Evolutionary conservation across 2,888 invertebrate genomes (phyloP).

Genomic region (Sesamia inferens): DNA sequence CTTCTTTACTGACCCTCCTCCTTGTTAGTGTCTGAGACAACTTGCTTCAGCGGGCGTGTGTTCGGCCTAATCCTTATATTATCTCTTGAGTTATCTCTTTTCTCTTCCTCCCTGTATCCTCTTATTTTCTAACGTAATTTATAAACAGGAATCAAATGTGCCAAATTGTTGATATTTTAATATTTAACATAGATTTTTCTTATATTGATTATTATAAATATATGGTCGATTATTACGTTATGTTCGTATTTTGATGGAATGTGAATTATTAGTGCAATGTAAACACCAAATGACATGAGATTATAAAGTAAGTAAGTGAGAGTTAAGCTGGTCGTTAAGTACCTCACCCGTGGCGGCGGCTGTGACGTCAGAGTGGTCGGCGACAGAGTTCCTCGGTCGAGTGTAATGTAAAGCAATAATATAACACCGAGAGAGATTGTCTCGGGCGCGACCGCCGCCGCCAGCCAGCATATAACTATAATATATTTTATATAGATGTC

Average conservation of each 20-base stretch:
- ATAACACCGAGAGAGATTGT: conserved; percentile 9
- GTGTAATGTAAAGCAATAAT: conserved; percentile 53
- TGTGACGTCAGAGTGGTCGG: conserved; percentile 40
- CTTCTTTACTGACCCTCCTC: background rate
- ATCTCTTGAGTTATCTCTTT: conserved; percentile 47
- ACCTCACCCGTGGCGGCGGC: conserved; percentile 53
- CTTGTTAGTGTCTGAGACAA: conserved; percentile 40
- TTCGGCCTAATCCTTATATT: conserved; percentile 58
- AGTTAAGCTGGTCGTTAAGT: conserved; percentile 66
- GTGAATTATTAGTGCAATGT: conserved; percentile 79
- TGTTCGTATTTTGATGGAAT: conserved; percentile 69
- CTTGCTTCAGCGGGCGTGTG: conserved; percentile 52
- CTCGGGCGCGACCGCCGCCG: conserved; percentile 24
- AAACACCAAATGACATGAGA: conserved; percentile 83
- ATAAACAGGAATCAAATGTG: conserved; percentile 85
- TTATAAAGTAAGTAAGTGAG: conserved; percentile 69
- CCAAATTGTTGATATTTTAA: conserved; percentile 87
- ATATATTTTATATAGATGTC: conserved; percentile 89
- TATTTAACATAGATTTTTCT: conserved; percentile 74
- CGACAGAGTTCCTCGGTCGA: conserved; percentile 21
- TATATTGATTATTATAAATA: conserved; percentile 74
- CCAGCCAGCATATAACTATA: conserved; percentile 62
- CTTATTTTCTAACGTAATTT: conserved; percentile 73
- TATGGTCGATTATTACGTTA: conserved; percentile 68
- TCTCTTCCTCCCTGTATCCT: conserved; percentile 65